phyloP scores from a whole-genome alignment of 35 echinoderm and acorn worm species.

The Diadema setosum region DNA sequence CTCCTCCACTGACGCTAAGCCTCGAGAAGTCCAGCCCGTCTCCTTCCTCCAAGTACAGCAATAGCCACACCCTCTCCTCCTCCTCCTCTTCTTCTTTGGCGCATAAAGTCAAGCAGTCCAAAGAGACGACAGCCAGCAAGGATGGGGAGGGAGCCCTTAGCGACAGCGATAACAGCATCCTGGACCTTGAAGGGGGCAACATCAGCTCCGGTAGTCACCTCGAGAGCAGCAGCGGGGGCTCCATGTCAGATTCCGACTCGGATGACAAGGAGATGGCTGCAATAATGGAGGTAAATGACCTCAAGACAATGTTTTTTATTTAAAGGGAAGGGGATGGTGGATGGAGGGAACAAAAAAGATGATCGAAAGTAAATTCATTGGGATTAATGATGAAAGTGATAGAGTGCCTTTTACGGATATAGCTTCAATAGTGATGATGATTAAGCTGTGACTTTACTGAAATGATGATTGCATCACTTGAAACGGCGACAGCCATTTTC shows the following conservation, averaged over 20 bases:
- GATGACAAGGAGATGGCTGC: constrained; percentile 51
- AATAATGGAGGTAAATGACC: constrained; percentile 25
- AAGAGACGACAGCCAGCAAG: background rate
- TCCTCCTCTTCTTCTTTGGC: too few relatives aligned
- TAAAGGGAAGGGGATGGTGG: background rate
- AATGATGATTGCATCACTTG: too few relatives aligned
- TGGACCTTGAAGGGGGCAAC: constrained; percentile 11
- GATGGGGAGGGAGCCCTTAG: background rate
- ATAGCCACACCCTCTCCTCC: background rate
- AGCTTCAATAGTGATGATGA: too few relatives aligned
- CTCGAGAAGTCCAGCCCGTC: background rate
- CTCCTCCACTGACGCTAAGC: background rate
- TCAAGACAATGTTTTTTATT: background rate
- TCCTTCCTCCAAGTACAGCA: constrained; percentile 20
- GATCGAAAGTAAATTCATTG: too few relatives aligned
- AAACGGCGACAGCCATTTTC: too few relatives aligned
- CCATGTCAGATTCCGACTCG: constrained; percentile 29
- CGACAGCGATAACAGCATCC: constrained; percentile 39
- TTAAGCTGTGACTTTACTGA: too few relatives aligned
- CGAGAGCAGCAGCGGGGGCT: constrained; percentile 33
- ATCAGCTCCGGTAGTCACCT: background rate
- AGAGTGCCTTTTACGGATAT: too few relatives aligned
- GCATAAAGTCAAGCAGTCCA: background rate
- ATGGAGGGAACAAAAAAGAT: too few relatives aligned
- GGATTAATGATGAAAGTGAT: too few relatives aligned